Evolutionary conservation across 2,888 invertebrate species (phyloP).

Genomic region (Hartigia nigra): DNA sequence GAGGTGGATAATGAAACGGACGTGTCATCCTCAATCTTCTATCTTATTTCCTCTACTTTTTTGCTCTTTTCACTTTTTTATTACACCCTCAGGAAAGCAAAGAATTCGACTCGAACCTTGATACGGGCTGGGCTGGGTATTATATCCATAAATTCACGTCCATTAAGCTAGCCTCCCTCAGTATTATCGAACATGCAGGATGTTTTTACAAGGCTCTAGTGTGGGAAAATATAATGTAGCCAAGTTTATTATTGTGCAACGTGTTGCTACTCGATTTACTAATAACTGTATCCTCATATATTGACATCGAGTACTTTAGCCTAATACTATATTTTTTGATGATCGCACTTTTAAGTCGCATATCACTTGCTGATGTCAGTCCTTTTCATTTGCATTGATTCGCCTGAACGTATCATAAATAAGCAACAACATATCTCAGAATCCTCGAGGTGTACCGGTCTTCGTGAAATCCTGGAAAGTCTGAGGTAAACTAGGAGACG

Average conservation of each 20-base stretch:
- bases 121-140: background rate
- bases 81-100: background rate
- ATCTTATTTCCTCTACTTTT: background rate
- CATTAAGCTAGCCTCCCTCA: background rate
- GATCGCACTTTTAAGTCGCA: background rate
- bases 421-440: background rate
- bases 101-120: background rate
- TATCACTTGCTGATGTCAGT: background rate
- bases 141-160: background rate
- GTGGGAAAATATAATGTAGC: background rate
- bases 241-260: background rate
- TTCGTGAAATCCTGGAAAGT: background rate
- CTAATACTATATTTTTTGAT: background rate
- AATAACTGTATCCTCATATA: background rate
- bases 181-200: background rate
- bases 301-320: background rate
- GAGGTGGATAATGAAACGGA: background rate
- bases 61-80: background rate
- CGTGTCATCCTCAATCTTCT: constrained; percentile 1
- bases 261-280: background rate
- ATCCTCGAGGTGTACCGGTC: background rate
- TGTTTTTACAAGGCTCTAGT: background rate
- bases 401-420: background rate
- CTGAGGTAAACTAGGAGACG: background rate
- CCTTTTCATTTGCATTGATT: background rate